Evolutionary conservation across 2,113 vertebrate genomes (phyloP), one percentile per base, ranked within the genome.

Genomic region (Notothenia coriiceps): DNA sequence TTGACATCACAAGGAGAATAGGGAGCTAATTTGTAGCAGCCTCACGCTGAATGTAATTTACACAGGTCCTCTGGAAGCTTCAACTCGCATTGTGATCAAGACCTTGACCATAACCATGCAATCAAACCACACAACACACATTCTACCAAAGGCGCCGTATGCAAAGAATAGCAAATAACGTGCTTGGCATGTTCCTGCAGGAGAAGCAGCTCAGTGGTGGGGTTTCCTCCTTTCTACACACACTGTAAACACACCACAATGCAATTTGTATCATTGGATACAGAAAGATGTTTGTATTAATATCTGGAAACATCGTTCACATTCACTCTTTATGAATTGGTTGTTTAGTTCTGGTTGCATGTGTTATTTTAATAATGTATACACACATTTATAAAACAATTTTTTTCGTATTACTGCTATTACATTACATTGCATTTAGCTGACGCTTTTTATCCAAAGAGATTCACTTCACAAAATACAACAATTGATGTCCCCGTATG

Each of bases 1-100:
- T 91, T 76, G 81, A 86, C 90, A 93, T 90, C 88, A 91, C 91
- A 82, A 77, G 86, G 85, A 91, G 90, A 92, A 92, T 77, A 59
- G 85, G 60, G 54, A 80, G 55, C 79, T 89, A 80, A 90, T 91
- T 89, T 92, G 86, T 85, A 84, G 87, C 74, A 86, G 85, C 61
- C 77, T 78, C 80, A 80, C 86, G 70, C 83, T 89, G 88, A 91
- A 89, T 92, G 86, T 89, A 89, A 91, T 93, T 90, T 91, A 85
- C 83, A 77, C 85, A 83, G 90, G 90, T 92, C 84, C 85, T 72
- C 65, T 74, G 70, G 67, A 78, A 70, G 88, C 83, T 81, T 93
- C 86, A 92, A 92, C 91, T 82, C 74, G 75, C 71, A 82, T 84
- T 87, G 91, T 88, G 83, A 46, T 54, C 60, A 13, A 68, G 89